Evolutionary conservation across 2,888 invertebrate species (phyloP), one percentile per base, ranked within the genome.

Genomic region (Apomyelois bistriatella): DNA sequence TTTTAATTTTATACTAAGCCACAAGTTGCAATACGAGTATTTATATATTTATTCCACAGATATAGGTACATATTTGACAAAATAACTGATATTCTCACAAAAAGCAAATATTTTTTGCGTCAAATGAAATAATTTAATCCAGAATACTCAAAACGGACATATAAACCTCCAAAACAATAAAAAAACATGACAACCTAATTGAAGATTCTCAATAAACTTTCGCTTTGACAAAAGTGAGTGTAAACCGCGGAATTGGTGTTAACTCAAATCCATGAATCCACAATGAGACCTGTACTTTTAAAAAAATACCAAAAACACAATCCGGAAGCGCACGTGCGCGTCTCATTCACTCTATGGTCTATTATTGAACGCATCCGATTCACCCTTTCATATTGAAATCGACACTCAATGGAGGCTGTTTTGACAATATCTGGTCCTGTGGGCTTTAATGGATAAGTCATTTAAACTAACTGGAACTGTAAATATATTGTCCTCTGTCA

Each of bases 271-370:
- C 43, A 30, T 9, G 32, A 35, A 16, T 3, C 15, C 15, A 35
- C 15, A 32, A 30, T 16, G 9, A 16, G 13, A 46, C 46, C 46
- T 46, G 46, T 46, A 0, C 12, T 12, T 13, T 22, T 52, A 42
- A 41, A 40, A 32, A 43, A 17, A 40, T 7, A 12, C 48, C 54
- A 47, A 13, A 28, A 28, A 48, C 35, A 55, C 22, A 30, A 63
- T 57, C 48, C 61, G 62, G 66, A 64, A 64, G 58, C 59, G 61
- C 68, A 64, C 63, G 65, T 63, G 65, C 62, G 62, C 55, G 51
- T 41, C 47, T 36, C 41, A 48, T 48, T 47, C 53, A 57, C 12
- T 52, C 48, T 53, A 51, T 50, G 52, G 48, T 22, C 22, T 22
- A 48, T 40, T 53, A 58, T 57, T 48, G 55, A 52, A 56, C 48